Conservation (phyloP, 2,113 vertebrate species). For the Eublepharis macularius region DNA sequence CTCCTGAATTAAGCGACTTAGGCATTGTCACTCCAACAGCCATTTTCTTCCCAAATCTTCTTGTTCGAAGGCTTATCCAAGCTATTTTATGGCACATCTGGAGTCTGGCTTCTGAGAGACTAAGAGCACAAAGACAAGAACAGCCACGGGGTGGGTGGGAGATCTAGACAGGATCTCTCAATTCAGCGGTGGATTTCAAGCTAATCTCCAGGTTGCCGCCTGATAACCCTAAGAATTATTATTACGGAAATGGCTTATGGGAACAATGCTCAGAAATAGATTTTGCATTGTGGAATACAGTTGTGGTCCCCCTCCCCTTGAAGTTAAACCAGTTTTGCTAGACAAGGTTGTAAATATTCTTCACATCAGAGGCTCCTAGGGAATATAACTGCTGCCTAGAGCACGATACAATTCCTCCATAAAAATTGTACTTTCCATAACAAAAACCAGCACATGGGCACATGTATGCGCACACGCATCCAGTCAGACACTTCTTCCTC, state of each 20-base stretch:
- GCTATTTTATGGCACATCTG: not conserved
- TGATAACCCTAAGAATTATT: no score
- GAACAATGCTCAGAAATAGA: not conserved
- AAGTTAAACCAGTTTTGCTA: no score
- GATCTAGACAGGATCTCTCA: not conserved
- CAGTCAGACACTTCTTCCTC: not conserved
- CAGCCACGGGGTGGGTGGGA: not conserved
- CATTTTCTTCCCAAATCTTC: no score
- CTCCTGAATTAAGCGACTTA: not conserved
- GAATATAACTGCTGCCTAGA: conserved; percentile 21
- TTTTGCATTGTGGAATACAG: not conserved
- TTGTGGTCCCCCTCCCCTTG: no score
- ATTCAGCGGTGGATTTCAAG: not conserved
- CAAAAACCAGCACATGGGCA: not conserved
- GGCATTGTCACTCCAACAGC: no score
- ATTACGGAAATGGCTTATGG: not conserved
- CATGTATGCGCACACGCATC: not conserved
- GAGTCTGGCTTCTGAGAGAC: not conserved
- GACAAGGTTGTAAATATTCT: not conserved
- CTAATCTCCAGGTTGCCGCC: not conserved
- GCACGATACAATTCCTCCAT: conserved; percentile 55
- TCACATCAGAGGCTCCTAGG: conserved; percentile 49
- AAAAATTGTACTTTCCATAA: conserved; percentile 30
- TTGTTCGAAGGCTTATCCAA: no score
- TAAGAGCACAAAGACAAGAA: no score